Percentiles rank a stretch among this genome's conserved stretches.
Conservation (phyloP, 2,797 vertebrate genomes). For the Onychomys leucogaster region DNA sequence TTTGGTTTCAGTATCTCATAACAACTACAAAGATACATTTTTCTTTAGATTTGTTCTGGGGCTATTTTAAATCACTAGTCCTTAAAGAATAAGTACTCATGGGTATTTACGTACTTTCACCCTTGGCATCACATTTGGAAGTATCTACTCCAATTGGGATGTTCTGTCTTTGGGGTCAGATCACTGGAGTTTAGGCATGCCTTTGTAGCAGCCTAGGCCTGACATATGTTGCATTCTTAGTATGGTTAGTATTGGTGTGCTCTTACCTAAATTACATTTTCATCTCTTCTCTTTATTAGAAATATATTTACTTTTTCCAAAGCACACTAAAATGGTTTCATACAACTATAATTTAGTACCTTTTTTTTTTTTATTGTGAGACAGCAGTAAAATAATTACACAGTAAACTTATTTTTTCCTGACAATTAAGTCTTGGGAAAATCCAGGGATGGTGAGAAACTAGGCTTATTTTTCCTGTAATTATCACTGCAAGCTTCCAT, state of each 20-base stretch:
- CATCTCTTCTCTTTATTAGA: neutral
- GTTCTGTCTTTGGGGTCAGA: neutral
- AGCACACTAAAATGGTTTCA: neutral
- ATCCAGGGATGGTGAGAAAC: neutral
- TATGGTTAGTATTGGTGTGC: neutral
- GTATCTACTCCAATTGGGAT: neutral
- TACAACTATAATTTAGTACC: neutral
- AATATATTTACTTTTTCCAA: neutral
- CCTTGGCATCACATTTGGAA: neutral
- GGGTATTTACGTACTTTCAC: neutral
- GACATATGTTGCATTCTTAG: neutral
- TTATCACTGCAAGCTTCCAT: neutral
- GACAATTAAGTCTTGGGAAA: neutral
- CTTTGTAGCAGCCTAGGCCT: neutral
- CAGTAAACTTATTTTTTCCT: neutral
- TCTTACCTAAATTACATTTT: neutral
- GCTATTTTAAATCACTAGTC: neutral
- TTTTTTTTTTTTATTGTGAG: neutral
- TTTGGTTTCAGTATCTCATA: neutral
- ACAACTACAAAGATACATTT: neutral
- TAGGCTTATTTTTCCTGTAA: neutral
- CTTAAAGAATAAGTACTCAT: neutral
- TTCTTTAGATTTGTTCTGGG: neutral
- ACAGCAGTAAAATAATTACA: neutral
- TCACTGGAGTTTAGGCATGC: neutral